A percentile compares a stretch with the other conserved stretches of the same genome.
These are phyloP conservation scores for Clupea harengus DNA, from an alignment of 2,113 vertebrate species.

Conservation along the genomic window DNA sequence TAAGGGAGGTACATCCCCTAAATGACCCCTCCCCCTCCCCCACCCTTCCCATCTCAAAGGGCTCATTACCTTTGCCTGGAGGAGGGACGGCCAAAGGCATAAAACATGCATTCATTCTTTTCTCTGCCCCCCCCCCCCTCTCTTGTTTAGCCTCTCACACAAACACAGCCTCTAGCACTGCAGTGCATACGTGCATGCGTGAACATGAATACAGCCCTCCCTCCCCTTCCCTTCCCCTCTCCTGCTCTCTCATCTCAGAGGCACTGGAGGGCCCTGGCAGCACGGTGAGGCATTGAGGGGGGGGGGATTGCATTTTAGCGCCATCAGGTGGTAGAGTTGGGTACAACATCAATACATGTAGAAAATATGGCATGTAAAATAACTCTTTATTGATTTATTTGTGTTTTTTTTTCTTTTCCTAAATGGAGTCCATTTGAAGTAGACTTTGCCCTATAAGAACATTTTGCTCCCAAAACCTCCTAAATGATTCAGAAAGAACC, in stretches of 20 bases:
- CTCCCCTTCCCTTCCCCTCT: not conserved
- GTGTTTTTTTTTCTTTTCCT: not conserved
- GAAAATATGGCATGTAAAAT: not conserved
- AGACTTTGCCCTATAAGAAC: not conserved
- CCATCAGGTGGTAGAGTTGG: not conserved
- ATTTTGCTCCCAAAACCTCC: not conserved
- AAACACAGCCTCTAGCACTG: constrained; percentile 26
- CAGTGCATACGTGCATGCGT: not conserved
- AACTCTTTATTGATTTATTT: not conserved
- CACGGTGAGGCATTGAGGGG: not conserved
- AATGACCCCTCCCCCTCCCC: not conserved
- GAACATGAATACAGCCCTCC: not conserved
- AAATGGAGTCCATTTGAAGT: not conserved
- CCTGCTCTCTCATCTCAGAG: constrained; percentile 8
- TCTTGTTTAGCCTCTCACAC: constrained; percentile 30
- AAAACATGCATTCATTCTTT: constrained; percentile 15
- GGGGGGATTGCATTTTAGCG: not conserved
- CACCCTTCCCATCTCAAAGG: not conserved
- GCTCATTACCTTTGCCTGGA: not conserved
- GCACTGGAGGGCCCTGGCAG: not conserved
- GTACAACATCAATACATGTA: not conserved
- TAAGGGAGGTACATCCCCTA: not conserved
- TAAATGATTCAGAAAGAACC: not conserved
- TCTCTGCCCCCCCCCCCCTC: constrained; percentile 22
- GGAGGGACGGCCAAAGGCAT: not conserved